Evolutionary conservation across 2,113 vertebrate genomes (phyloP).

Genomic region (Phaethon lepturus): DNA sequence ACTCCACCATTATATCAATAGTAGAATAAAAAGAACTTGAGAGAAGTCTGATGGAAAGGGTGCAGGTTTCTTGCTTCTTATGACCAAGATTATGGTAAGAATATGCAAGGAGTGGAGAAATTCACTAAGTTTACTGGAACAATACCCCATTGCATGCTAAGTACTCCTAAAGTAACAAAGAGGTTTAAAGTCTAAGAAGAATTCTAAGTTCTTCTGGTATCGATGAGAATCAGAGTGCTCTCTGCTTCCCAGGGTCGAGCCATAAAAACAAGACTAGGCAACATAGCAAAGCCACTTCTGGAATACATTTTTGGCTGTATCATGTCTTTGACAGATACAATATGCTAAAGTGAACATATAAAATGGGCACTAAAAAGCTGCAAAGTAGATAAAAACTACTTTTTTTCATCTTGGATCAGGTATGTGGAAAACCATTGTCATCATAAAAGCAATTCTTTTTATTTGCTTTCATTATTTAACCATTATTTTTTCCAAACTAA

Average conservation of each 20-base stretch:
- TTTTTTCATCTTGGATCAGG: background rate
- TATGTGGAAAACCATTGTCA: background rate
- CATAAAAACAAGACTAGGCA: background rate
- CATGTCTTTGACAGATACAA: background rate
- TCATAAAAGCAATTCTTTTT: background rate
- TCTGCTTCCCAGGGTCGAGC: background rate
- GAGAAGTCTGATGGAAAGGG: background rate
- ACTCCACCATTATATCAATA: background rate
- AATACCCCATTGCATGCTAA: background rate
- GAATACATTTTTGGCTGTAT: background rate
- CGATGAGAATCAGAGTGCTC: background rate
- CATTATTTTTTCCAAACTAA: background rate
- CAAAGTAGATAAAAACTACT: background rate
- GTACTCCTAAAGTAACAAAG: background rate
- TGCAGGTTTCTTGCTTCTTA: background rate
- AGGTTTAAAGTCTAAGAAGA: background rate
- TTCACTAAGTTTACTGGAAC: background rate
- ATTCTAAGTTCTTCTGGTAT: background rate
- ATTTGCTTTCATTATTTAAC: conserved; percentile 5
- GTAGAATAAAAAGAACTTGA: background rate
- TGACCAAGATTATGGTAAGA: background rate
- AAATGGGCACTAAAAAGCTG: background rate
- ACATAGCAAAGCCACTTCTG: background rate
- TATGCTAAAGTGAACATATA: background rate
- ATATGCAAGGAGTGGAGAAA: background rate